Conservation (phyloP, 2,113 vertebrate genomes). For the Lophura nycthemera region DNA sequence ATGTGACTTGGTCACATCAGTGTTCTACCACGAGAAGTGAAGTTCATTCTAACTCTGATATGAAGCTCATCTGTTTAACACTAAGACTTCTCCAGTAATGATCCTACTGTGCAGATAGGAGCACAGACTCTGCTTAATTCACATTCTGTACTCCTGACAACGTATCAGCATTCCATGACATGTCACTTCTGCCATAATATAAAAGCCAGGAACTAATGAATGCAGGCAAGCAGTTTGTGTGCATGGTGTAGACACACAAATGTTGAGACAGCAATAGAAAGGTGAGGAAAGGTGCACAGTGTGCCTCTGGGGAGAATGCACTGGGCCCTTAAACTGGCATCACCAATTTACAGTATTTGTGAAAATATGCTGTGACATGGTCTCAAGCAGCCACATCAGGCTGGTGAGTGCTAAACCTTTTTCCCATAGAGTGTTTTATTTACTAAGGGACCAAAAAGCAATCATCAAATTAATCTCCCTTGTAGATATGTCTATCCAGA, state of each 20-base stretch:
- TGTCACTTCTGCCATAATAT: background rate
- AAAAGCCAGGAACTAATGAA: background rate
- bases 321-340: rapidly evolving
- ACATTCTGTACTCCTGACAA: background rate
- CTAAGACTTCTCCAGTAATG: background rate
- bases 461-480: background rate
- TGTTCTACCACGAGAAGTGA: background rate
- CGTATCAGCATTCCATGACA: background rate
- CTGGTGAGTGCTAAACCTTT: background rate
- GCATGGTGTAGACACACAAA: background rate
- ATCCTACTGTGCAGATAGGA: background rate
- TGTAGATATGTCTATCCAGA: background rate
- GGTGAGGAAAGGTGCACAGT: background rate
- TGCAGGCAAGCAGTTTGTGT: background rate
- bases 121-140: background rate
- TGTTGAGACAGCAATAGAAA: rapidly evolving
- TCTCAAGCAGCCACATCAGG: background rate
- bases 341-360: rapidly evolving
- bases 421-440: background rate
- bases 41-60: background rate
- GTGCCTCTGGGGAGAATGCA: background rate
- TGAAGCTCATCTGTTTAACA: background rate
- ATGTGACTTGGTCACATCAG: background rate
- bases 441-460: background rate
- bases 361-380: background rate